Percentiles rank a stretch among this genome's conserved stretches.
Evolutionary conservation across 2,797 vertebrate genomes (phyloP).

Genomic region (Chiroxiphia lanceolata): DNA sequence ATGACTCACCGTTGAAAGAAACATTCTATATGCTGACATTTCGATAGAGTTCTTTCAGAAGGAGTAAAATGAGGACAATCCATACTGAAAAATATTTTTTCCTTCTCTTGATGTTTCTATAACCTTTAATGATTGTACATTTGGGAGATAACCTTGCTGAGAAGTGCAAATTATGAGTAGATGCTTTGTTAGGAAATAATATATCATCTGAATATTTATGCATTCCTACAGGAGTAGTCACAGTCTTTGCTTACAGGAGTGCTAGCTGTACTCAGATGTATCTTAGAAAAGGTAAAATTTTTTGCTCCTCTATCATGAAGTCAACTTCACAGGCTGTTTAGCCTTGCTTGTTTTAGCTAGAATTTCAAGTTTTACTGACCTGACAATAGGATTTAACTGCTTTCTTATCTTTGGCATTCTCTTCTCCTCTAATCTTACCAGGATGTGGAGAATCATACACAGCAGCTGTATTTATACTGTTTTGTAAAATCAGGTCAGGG

Average conservation of each 20-base stretch:
- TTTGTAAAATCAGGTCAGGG: neutral
- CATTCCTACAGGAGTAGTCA: neutral
- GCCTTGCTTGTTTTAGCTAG: neutral
- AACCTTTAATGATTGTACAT: neutral
- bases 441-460: neutral
- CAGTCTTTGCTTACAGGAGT: neutral
- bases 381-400: neutral
- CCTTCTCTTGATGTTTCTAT: neutral
- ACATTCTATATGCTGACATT: neutral
- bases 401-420: neutral
- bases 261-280: neutral
- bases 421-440: neutral
- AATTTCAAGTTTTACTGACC: neutral
- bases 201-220: neutral
- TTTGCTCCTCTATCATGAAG: neutral
- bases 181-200: constrained; percentile 6
- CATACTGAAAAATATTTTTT: neutral
- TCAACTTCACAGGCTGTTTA: neutral
- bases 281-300: neutral
- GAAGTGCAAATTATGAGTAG: neutral
- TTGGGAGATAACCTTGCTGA: neutral
- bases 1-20: neutral
- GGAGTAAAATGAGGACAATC: neutral
- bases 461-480: neutral
- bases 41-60: neutral